These are phyloP conservation scores for Cassiopea xamachana DNA, from an alignment of 30 jellyfish, hydroid and myxozoan genomes.

Conservation along the genomic window DNA sequence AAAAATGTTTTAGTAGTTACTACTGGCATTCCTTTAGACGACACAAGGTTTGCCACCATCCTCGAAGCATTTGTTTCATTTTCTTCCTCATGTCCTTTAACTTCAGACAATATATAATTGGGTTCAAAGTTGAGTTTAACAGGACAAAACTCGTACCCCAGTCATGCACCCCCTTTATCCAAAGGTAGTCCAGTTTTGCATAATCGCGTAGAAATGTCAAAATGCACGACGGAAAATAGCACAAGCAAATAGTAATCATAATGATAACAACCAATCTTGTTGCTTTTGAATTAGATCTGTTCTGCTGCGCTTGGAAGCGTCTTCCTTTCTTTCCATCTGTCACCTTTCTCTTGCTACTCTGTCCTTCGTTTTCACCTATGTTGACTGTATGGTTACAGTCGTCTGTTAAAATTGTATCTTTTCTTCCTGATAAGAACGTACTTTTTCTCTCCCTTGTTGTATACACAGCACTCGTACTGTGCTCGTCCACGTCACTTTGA, in stretches of 20 bases:
- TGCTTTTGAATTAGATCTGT: slow-evolving; percentile 67
- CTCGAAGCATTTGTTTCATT: slow-evolving; percentile 19
- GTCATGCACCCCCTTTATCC: slow-evolving; percentile 70
- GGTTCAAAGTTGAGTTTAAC: slow-evolving; percentile 66
- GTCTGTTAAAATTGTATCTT: neutral
- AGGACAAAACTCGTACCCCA: slow-evolving; percentile 74
- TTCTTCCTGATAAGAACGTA: neutral
- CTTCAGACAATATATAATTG: slow-evolving; percentile 50
- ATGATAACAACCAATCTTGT: slow-evolving; percentile 55
- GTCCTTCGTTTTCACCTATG: neutral
- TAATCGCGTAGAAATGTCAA: slow-evolving; percentile 67
- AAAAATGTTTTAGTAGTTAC: neutral
- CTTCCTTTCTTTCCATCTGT: neutral
- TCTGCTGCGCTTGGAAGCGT: neutral
- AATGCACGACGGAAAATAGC: slow-evolving; percentile 62
- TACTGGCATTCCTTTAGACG: neutral
- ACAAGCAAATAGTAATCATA: slow-evolving; percentile 26
- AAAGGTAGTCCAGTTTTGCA: slow-evolving; percentile 21
- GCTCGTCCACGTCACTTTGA: neutral
- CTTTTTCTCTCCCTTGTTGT: neutral
- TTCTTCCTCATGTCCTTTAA: slow-evolving; percentile 56
- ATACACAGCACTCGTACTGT: neutral
- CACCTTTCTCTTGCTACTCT: neutral
- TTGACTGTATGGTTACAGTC: neutral
- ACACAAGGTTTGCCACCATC: neutral